Evolutionary conservation across 2,888 invertebrate genomes (phyloP).

Genomic region (Hypselothyrea guttata): DNA sequence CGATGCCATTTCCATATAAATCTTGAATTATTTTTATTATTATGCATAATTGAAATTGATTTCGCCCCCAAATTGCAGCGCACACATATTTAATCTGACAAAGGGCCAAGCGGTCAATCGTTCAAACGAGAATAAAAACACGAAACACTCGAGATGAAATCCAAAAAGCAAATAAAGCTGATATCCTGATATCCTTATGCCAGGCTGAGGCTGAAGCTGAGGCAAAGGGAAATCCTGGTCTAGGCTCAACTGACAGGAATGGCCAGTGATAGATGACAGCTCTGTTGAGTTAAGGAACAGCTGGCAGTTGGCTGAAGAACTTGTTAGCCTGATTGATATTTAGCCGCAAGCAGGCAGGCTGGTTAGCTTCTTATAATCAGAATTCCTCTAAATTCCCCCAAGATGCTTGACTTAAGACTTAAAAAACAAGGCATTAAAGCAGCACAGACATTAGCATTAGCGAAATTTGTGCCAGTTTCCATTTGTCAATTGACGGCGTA

Average conservation of each 20-base stretch:
- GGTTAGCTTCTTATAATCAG: slow-evolving; percentile 1
- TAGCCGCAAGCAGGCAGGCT: slow-evolving; percentile 13
- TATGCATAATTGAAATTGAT: slow-evolving; percentile 50
- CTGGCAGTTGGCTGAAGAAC: slow-evolving; percentile 62
- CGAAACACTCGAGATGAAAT: background rate
- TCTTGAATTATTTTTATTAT: slow-evolving; percentile 36
- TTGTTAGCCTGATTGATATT: slow-evolving; percentile 66
- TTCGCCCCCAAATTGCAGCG: slow-evolving; percentile 20
- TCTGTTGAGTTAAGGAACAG: slow-evolving; percentile 41
- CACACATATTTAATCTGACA: slow-evolving; percentile 11
- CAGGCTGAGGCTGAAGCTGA: no score
- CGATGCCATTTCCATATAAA: slow-evolving; percentile 46
- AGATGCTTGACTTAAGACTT: slow-evolving; percentile 5
- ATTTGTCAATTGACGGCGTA: slow-evolving; percentile 46
- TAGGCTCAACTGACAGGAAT: background rate
- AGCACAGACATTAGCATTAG: slow-evolving; percentile 19
- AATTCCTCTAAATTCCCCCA: background rate
- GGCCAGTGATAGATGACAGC: slow-evolving; percentile 62
- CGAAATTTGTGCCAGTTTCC: slow-evolving; percentile 40
- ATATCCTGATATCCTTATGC: background rate
- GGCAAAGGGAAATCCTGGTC: background rate
- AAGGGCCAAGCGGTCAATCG: slow-evolving; percentile 10
- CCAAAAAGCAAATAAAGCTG: background rate
- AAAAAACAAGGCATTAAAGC: slow-evolving; percentile 27
- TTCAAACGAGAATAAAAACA: background rate